phyloP scores from a whole-genome alignment of 2,797 vertebrate species.

The Tenualosa thibaudeaui region DNA sequence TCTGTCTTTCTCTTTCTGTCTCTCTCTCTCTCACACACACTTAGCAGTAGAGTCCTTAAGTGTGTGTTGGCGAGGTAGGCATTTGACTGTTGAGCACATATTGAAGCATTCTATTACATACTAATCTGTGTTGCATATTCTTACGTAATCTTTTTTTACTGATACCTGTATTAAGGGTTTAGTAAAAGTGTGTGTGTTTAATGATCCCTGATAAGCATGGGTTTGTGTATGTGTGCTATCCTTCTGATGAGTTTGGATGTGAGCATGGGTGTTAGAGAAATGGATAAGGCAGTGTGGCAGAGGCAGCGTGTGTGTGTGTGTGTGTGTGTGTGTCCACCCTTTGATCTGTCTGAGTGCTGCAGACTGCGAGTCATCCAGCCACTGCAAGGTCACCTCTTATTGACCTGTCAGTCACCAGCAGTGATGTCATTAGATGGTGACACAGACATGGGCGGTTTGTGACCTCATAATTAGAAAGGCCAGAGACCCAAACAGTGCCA shows the following conservation, averaged over 20 bases:
- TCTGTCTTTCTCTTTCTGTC: not conserved
- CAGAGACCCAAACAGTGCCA: not conserved
- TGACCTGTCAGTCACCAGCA: not conserved
- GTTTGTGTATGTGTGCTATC: not conserved
- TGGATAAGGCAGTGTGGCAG: not conserved
- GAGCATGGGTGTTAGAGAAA: not conserved
- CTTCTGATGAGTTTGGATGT: not conserved
- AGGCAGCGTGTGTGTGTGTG: not conserved
- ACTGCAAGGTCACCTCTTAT: not conserved
- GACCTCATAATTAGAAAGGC: not conserved
- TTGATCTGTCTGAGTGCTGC: constrained; percentile 2
- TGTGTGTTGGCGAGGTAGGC: not conserved
- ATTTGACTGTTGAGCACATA: no score
- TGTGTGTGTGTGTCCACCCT: not conserved
- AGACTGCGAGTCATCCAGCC: not conserved
- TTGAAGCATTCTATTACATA: no score
- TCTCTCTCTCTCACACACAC: not conserved
- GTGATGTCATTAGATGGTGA: not conserved
- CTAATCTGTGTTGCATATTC: no score
- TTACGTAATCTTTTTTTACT: no score
- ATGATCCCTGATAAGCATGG: not conserved
- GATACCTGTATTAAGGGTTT: no score
- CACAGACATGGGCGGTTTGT: not conserved
- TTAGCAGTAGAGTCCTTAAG: no score
- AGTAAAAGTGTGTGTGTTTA: not conserved